These are phyloP conservation scores for Volucella zonaria DNA, from an alignment of 2,888 invertebrate species.

Conservation along the genomic window DNA sequence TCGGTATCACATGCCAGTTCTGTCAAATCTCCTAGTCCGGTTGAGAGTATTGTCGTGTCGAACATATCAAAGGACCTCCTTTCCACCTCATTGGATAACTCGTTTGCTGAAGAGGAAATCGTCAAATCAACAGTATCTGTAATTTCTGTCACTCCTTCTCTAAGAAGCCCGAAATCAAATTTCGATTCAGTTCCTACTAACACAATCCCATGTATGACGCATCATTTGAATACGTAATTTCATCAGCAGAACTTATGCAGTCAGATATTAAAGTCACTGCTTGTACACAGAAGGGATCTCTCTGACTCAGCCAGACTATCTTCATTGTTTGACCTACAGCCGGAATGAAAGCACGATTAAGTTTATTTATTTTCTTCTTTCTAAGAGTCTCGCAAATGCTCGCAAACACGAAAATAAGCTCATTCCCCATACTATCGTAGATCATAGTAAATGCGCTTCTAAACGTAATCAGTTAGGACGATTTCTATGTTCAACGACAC, in stretches of 20 bases:
- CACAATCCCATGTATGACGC: slow-evolving; percentile 95
- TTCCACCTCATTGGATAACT: slow-evolving; percentile 77
- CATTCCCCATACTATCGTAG: too few relatives aligned
- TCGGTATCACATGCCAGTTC: slow-evolving; percentile 78
- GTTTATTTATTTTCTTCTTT: slow-evolving; percentile 77
- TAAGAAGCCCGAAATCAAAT: slow-evolving; percentile 76
- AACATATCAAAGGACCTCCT: slow-evolving; percentile 59
- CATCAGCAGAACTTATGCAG: slow-evolving; percentile 90
- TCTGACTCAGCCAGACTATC: slow-evolving; percentile 79
- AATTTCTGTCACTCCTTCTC: slow-evolving; percentile 77
- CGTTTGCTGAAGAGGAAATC: slow-evolving; percentile 78
- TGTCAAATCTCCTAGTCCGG: slow-evolving; percentile 75
- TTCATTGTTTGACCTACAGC: slow-evolving; percentile 81
- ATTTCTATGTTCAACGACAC: too few relatives aligned
- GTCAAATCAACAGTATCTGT: slow-evolving; percentile 59
- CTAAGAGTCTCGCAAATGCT: background rate
- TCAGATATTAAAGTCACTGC: slow-evolving; percentile 93
- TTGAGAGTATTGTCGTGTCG: slow-evolving; percentile 61
- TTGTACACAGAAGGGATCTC: slow-evolving; percentile 91
- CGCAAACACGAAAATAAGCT: too few relatives aligned
- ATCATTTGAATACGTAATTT: slow-evolving; percentile 94
- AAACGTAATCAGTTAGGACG: too few relatives aligned
- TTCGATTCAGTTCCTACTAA: slow-evolving; percentile 83
- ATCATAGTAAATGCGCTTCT: too few relatives aligned
- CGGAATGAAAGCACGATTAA: slow-evolving; percentile 88